Base-by-base conservation (phyloP, 2,888 invertebrate species). In the Camponotus fellah region DNA sequence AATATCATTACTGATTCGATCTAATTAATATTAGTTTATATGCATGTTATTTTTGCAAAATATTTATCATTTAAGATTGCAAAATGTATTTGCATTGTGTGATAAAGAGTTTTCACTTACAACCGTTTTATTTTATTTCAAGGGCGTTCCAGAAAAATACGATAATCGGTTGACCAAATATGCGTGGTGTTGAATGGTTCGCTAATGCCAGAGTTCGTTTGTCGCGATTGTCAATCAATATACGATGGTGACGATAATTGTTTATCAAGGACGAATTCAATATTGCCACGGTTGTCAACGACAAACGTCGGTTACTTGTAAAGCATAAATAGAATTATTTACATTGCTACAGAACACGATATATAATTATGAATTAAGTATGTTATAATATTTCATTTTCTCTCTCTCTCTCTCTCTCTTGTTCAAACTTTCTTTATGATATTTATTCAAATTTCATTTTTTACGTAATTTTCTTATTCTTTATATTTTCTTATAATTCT, bases 231-330 rank as follows among this genome's bases (percentile, higher is more conserved):
- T 88, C 53, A 85, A 85, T 84, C 82, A 84, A 85, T 82, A 85
- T 87, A 84, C 75, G 85, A 68, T 74, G 84, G 49, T 83, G 82
- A 86, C 85, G 87, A 89, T 89, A 89, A 89, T 89, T 88, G 89
- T 85, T 88, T 88, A 86, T 89, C 89, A 89, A 86, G 85, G 85
- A 82, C 49, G 87, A 87, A 89, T 89, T 89, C 88, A 86, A 82
- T 83, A 83, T 82, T 83, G 86, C 83, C 84, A 69, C 83, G 82
- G 77, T 81, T 84, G 80, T 86, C 88, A 85, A 84, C 74, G 83
- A 83, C 82, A 88, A 89, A 87, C 87, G 85, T 58, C 84, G 81
- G 79, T 86, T 81, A 81, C 79, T 82, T 82, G 84, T 74, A 85
- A 85, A 83, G 83, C 84, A 83, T 84, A 82, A 53, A 64, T 88